Evolutionary conservation across 1,140 invertebrate genomes (phyloP).

Genomic region (Brachionus plicatilis): DNA sequence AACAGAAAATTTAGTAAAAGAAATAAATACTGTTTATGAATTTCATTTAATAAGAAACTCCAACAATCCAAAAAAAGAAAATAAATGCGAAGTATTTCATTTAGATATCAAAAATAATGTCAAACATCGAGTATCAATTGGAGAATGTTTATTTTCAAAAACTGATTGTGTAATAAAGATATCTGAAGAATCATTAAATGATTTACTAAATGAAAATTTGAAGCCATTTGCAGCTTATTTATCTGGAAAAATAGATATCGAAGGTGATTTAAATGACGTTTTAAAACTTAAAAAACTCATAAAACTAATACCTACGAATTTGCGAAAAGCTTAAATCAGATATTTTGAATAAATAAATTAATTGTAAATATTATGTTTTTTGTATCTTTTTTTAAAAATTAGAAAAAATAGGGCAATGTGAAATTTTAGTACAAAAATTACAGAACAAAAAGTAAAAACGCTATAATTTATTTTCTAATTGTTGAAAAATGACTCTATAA

Average conservation of each 20-base stretch:
- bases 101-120: constrained; percentile 12
- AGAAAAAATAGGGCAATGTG: no score
- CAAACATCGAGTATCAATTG: background rate
- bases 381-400: no score
- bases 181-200: background rate
- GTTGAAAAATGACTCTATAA: no score
- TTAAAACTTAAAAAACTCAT: constrained; percentile 28
- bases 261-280: constrained; percentile 34
- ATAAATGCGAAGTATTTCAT: background rate
- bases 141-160: background rate
- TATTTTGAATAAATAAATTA: no score
- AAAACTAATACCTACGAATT: background rate
- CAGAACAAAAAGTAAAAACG: no score
- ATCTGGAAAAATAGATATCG: constrained; percentile 5
- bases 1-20: background rate
- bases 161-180: constrained; percentile 24
- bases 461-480: no score
- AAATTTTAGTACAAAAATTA: no score
- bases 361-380: no score
- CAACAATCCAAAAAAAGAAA: background rate
- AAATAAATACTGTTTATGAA: constrained; percentile 14
- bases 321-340: background rate
- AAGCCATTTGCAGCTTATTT: constrained; percentile 29
- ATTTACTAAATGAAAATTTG: constrained; percentile 8
- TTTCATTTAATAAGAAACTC: background rate